These are phyloP conservation scores for Tiaroga cobitis DNA, from an alignment of 2,797 vertebrate genomes.

Conservation along the genomic window DNA sequence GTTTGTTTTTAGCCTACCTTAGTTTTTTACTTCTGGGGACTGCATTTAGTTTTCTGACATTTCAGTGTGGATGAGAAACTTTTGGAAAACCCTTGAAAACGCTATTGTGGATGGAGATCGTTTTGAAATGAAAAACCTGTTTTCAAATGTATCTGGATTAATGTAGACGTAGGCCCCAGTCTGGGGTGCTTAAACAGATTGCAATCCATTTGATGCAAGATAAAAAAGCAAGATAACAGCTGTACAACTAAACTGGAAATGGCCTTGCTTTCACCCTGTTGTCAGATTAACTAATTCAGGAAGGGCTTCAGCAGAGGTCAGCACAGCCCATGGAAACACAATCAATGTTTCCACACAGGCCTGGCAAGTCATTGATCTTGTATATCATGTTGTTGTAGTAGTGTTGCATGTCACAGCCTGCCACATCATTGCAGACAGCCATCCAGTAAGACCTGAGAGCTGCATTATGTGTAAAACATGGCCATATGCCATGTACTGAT, in stretches of 20 bases:
- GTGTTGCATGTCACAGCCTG: constrained; percentile 8
- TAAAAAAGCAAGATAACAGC: not conserved
- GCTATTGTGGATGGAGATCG: too few relatives aligned
- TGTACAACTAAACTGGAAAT: constrained; percentile 18
- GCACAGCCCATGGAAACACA: not conserved
- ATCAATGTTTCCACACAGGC: constrained; percentile 28
- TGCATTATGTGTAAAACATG: constrained; percentile 6
- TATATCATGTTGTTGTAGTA: constrained; percentile 3
- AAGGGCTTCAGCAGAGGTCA: constrained; percentile 42
- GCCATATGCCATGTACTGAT: not conserved
- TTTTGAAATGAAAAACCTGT: too few relatives aligned
- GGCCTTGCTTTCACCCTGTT: constrained; percentile 9
- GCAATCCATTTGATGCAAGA: not conserved
- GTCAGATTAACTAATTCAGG: constrained; percentile 22
- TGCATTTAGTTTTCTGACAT: too few relatives aligned
- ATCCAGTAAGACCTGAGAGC: not conserved
- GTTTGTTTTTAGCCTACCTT: too few relatives aligned
- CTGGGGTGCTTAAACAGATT: not conserved
- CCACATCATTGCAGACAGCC: not conserved
- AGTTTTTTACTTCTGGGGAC: too few relatives aligned
- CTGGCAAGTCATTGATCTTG: constrained; percentile 33
- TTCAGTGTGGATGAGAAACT: too few relatives aligned
- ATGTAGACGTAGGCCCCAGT: too few relatives aligned
- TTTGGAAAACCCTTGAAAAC: too few relatives aligned
- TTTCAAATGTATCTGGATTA: too few relatives aligned